Evolutionary conservation across 2,888 invertebrate species (phyloP).

Genomic region (Heteropelma amictum): DNA sequence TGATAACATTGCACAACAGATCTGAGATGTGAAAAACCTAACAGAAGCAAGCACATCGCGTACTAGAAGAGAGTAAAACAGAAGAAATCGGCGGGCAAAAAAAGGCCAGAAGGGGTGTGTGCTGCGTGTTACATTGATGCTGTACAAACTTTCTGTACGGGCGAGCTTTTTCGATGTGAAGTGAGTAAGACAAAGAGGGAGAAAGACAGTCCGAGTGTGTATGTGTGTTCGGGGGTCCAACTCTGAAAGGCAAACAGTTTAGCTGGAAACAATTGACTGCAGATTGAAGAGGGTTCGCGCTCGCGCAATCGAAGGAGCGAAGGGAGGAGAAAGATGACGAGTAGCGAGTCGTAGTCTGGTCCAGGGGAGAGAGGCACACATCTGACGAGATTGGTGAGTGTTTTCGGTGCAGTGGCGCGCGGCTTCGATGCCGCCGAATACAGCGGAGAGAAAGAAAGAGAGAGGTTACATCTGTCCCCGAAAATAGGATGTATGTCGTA

Average conservation of each 20-base stretch:
- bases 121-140: constrained; percentile 39
- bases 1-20: not conserved
- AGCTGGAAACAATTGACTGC: constrained; percentile 78
- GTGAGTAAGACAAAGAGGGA: not conserved
- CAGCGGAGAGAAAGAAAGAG: constrained; percentile 27
- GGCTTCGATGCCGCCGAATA: constrained; percentile 34
- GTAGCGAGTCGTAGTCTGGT: constrained; percentile 15
- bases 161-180: constrained; percentile 37
- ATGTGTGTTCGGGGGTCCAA: constrained; percentile 69
- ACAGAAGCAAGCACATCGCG: constrained; percentile 30
- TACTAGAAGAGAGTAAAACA: constrained; percentile 24
- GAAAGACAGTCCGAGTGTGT: not conserved
- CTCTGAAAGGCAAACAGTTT: constrained; percentile 78
- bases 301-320: constrained; percentile 51
- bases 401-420: constrained; percentile 9
- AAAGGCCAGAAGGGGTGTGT: constrained; percentile 10
- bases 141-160: constrained; percentile 7
- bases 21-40: constrained; percentile 4
- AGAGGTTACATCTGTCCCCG: constrained; percentile 74
- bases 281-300: constrained; percentile 75
- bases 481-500: constrained; percentile 74
- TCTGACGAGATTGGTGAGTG: constrained; percentile 54
- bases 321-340: constrained; percentile 27
- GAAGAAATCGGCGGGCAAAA: constrained; percentile 26
- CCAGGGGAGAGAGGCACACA: constrained; percentile 43